These are phyloP conservation scores for Betta splendens DNA, from an alignment of 2,797 vertebrate genomes.

Conservation along the genomic window DNA sequence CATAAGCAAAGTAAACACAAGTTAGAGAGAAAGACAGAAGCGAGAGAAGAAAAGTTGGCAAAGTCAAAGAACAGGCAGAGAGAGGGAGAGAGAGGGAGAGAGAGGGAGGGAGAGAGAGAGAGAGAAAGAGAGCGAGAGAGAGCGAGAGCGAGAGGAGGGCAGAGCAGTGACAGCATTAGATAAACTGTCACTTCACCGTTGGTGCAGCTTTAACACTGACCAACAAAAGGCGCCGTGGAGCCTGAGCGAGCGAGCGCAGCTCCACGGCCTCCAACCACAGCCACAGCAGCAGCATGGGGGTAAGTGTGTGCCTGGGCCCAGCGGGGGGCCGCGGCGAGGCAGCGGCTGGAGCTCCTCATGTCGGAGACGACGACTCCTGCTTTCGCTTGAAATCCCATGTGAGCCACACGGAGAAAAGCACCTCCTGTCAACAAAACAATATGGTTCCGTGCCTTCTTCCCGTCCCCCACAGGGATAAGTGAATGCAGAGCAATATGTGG, in stretches of 20 bases:
- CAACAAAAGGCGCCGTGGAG: neutral
- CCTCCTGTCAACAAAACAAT: conserved; percentile 62
- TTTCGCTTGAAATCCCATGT: conserved; percentile 57
- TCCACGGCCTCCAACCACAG: conserved; percentile 32
- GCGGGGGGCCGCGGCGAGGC: conserved; percentile 36
- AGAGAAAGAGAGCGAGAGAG: conserved; percentile 37
- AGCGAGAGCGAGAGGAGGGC: conserved; percentile 27
- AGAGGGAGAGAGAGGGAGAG: conserved; percentile 28
- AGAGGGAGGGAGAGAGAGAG: conserved; percentile 43
- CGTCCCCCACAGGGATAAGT: conserved; percentile 38
- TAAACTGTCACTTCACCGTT: conserved; percentile 24
- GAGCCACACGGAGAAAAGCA: conserved; percentile 58
- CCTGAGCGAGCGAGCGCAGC: too few relatives aligned
- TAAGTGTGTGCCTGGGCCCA: conserved; percentile 43
- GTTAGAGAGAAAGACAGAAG: conserved; percentile 70
- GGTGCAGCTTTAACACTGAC: conserved; percentile 8
- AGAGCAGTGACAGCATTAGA: conserved; percentile 35
- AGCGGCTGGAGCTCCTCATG: conserved; percentile 23
- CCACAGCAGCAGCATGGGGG: conserved; percentile 44
- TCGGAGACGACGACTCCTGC: conserved; percentile 37
- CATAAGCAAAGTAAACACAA: conserved; percentile 67
- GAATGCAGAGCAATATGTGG: conserved; percentile 44
- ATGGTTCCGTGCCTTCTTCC: conserved; percentile 45
- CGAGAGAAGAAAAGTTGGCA: conserved; percentile 54
- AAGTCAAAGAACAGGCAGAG: conserved; percentile 63